These are phyloP conservation scores for Zelleria hepariella DNA, from an alignment of 2,888 invertebrate species.

Conservation along the genomic window DNA sequence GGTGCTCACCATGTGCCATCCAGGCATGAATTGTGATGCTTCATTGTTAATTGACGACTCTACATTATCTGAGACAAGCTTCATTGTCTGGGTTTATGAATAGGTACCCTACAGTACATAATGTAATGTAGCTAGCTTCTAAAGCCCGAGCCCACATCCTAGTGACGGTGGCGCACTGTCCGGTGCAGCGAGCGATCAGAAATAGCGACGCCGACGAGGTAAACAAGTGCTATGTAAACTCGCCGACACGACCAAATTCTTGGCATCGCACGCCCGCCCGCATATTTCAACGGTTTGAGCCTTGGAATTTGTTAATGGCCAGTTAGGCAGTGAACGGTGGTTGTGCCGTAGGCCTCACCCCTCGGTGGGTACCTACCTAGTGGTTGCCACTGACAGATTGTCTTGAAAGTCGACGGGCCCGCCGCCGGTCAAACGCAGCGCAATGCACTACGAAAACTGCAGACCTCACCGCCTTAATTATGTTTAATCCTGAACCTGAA, in stretches of 20 bases:
- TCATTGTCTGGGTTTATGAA: no score
- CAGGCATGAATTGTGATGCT: no score
- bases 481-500: no score
- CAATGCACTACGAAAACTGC: neutral
- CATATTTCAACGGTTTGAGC: conserved; percentile 39
- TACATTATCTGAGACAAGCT: no score
- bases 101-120: no score
- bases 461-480: neutral
- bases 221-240: conserved; percentile 55
- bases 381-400: neutral
- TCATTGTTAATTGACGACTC: no score
- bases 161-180: neutral
- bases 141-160: neutral
- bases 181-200: conserved; percentile 23
- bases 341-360: conserved; percentile 13
- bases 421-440: neutral
- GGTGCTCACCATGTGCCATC: no score
- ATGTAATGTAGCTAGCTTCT: no score
- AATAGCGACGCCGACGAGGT: conserved; percentile 46
- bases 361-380: neutral
- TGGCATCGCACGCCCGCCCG: conserved; percentile 44
- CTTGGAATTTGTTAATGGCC: conserved; percentile 37
- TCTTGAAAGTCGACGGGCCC: neutral
- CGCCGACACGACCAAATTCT: conserved; percentile 55
- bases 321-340: conserved; percentile 28